Evolutionary conservation across 2,797 vertebrate genomes (phyloP), one percentile per base, ranked within the genome.

Genomic region (Anableps anableps): DNA sequence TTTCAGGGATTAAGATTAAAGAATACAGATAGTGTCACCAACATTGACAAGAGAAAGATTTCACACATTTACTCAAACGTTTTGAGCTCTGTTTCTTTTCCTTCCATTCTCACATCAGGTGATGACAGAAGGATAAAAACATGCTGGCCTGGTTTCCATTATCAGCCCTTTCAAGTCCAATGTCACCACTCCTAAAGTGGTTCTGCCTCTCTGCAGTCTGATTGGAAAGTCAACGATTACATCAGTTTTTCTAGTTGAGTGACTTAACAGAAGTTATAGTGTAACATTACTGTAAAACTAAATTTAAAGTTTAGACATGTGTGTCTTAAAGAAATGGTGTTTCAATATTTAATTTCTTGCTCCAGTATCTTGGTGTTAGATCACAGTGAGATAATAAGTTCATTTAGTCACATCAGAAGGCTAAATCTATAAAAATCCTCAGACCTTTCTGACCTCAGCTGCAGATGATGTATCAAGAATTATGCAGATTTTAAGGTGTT

Each of bases 371-470:
- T 11, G 11, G 64, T 31, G 31, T 70, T 75, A 21, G 74, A 74
- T 81, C 55, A 45, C 64, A 73, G 34, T 62, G 16, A 31, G 64
- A 34, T 79, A 73, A 73, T 34, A 47, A 43, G 75, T 81, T 75
- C 85, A 83, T 83, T 83, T 87, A 83, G 72, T 38, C 64, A 16
- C 2, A 45, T 77, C 80, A 80, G 73, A 31, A 48, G 38, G 43
- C 8, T 55, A 47, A 0, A 45, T 48, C 11, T 64, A 51, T 72
- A 60, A 43, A 48, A 47, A 72, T 80, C 68, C 64, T 29, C 55
- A 29, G 31, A 36, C 31, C 2, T 64, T 34, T 78, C 29, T 78
- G 82, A 75, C 60, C 77, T 77, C 80, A 76, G 75, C 84, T 75
- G n/a, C 79, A 83, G 75, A 60, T 72, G n/a, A 77, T 74, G 82